A percentile compares a stretch with the other conserved stretches of the same genome.
phyloP scores from a whole-genome alignment of 2,797 vertebrate genomes.

The Triplophysa yarkandensis region DNA sequence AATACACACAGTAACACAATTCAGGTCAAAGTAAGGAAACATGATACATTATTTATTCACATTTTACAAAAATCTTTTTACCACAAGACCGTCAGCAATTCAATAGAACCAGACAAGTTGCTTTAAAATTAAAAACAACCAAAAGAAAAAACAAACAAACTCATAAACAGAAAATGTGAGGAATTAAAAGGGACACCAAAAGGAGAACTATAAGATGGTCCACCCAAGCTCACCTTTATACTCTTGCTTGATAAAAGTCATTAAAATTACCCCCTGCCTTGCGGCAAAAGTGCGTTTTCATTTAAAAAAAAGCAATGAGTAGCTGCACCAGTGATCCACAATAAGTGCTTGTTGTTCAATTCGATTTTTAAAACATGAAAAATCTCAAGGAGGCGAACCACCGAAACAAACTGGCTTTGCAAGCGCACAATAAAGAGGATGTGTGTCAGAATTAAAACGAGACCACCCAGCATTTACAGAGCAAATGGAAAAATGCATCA shows the following conservation, averaged over 20 bases:
- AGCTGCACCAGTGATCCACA: conserved; percentile 74
- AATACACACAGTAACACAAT: conserved; percentile 82
- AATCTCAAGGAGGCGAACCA: conserved; percentile 54
- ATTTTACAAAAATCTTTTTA: conserved; percentile 81
- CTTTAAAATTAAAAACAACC: conserved; percentile 75
- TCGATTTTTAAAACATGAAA: conserved; percentile 70
- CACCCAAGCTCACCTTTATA: conserved; percentile 61
- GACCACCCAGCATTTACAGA: conserved; percentile 61
- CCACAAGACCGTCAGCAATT: conserved; percentile 81
- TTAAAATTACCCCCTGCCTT: conserved; percentile 69
- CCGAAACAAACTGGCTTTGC: conserved; percentile 36
- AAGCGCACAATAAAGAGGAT: conserved; percentile 25
- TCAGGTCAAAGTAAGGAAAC: conserved; percentile 78
- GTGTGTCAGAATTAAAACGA: conserved; percentile 70
- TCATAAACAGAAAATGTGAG: conserved; percentile 61
- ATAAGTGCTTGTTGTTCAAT: conserved; percentile 82
- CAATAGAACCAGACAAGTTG: conserved; percentile 80
- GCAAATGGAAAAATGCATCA: conserved; percentile 6
- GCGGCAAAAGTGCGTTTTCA: conserved; percentile 60
- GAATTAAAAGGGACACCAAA: conserved; percentile 81
- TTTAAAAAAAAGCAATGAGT: conserved; percentile 58
- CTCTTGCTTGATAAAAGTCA: conserved; percentile 64
- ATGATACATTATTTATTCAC: conserved; percentile 86
- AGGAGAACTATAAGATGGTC: conserved; percentile 42
- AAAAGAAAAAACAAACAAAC: conserved; percentile 40